These are phyloP conservation scores for Galerucella pusilla DNA, from an alignment of 2,888 invertebrate genomes.

Conservation along the genomic window DNA sequence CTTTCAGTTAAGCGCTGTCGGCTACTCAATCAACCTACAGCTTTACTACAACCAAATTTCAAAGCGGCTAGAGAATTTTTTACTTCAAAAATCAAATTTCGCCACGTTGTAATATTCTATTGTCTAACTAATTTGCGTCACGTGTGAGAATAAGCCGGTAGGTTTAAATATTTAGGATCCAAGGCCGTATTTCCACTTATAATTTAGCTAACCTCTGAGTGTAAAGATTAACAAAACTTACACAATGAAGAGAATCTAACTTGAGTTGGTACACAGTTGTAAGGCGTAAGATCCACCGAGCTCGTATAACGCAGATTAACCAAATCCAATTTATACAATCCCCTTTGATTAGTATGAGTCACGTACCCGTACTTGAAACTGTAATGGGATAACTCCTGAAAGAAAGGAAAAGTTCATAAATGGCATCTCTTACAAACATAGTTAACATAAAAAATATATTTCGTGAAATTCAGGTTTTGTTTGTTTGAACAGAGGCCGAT, in stretches of 20 bases:
- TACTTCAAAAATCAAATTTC: too few species aligned
- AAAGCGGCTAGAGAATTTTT: too few species aligned
- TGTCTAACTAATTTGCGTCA: too few species aligned
- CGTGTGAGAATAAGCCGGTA: neutral
- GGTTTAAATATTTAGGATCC: neutral
- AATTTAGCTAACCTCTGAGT: neutral
- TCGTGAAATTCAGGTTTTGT: too few species aligned
- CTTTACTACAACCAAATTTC: too few species aligned
- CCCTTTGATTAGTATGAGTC: conserved; percentile 77
- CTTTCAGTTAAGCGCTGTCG: too few species aligned
- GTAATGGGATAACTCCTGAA: conserved; percentile 68
- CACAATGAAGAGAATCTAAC: conserved; percentile 79
- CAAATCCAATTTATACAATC: conserved; percentile 79
- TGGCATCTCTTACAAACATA: neutral
- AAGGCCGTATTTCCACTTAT: neutral
- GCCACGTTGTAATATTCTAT: too few species aligned
- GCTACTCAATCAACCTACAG: too few species aligned
- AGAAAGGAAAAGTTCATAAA: conserved; percentile 37
- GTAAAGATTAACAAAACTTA: conserved; percentile 63
- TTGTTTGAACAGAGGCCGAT: too few species aligned
- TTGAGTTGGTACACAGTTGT: conserved; percentile 78
- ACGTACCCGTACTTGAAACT: conserved; percentile 79
- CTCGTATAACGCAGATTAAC: conserved; percentile 77
- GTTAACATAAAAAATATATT: too few species aligned
- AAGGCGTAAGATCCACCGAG: conserved; percentile 76